Conservation (phyloP, 2,888 invertebrate species). For the Sthenelais limicola region DNA sequence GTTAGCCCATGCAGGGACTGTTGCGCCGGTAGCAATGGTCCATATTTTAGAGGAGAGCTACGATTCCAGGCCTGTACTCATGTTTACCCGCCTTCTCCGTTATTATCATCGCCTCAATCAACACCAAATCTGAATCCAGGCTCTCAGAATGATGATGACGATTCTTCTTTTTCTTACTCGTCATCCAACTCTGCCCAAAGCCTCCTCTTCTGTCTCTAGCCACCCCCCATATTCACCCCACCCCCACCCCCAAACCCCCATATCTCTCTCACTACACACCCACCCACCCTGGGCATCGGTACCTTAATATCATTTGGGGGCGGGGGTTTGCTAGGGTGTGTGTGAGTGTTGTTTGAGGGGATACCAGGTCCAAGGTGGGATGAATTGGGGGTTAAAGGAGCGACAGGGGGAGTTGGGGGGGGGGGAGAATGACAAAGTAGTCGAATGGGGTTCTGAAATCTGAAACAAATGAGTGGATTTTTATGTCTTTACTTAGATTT, state of each 20-base stretch:
- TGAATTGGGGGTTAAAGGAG: neutral
- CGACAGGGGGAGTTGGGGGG: neutral
- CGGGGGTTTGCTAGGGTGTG: too few species aligned
- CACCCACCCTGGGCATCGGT: neutral
- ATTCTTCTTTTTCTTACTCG: too few species aligned
- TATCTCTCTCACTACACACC: neutral
- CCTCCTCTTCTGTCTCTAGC: neutral
- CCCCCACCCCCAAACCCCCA: neutral
- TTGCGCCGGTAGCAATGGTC: neutral
- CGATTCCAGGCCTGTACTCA: slow-evolving; percentile 31
- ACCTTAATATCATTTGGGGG: neutral
- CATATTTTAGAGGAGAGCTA: neutral
- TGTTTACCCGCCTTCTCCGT: slow-evolving; percentile 27
- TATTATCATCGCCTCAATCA: slow-evolving; percentile 35
- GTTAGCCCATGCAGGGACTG: neutral
- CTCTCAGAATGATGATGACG: too few species aligned
- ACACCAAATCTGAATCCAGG: slow-evolving; percentile 29
- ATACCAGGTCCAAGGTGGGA: neutral
- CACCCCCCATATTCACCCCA: too few species aligned
- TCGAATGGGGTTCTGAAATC: too few species aligned
- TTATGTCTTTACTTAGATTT: too few species aligned
- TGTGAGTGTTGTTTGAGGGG: too few species aligned
- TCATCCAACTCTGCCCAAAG: too few species aligned
- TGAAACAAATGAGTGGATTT: too few species aligned
- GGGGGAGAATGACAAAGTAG: too few species aligned